Conservation (phyloP, 2,888 invertebrate species). For the Netelia fuscicornis region DNA sequence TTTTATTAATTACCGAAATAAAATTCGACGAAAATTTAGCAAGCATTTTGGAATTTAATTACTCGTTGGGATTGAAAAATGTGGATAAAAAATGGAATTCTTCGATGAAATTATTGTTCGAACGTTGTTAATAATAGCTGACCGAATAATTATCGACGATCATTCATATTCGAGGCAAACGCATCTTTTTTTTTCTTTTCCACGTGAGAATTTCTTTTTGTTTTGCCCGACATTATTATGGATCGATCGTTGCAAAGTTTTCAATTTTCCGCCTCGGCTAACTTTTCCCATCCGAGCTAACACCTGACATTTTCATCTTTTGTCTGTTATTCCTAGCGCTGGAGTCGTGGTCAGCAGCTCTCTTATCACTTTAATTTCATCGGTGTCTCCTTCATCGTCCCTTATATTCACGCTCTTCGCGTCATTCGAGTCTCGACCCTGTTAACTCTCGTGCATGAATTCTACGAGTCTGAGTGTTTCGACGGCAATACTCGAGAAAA, state of each 20-base stretch:
- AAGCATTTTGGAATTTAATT: no score
- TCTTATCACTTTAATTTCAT: neutral
- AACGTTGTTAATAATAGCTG: neutral
- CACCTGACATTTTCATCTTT: neutral
- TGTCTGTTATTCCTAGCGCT: neutral
- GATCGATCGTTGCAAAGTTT: neutral
- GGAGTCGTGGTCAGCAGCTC: neutral
- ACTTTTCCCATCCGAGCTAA: neutral
- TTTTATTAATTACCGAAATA: neutral
- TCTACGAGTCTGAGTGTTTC: neutral
- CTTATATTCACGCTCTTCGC: neutral
- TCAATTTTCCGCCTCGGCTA: neutral
- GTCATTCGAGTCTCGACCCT: neutral
- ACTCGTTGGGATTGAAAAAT: neutral
- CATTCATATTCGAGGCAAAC: no score
- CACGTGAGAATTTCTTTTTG: neutral
- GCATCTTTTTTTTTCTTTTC: neutral
- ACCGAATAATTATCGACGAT: no score
- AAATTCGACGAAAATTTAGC: neutral
- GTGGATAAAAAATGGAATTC: neutral
- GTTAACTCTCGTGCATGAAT: neutral
- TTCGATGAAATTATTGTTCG: neutral
- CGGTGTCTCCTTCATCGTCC: neutral
- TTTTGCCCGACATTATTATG: neutral
- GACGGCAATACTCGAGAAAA: neutral